Evolutionary conservation across 2,797 vertebrate genomes (phyloP).

Genomic region (Siniperca undulata): DNA sequence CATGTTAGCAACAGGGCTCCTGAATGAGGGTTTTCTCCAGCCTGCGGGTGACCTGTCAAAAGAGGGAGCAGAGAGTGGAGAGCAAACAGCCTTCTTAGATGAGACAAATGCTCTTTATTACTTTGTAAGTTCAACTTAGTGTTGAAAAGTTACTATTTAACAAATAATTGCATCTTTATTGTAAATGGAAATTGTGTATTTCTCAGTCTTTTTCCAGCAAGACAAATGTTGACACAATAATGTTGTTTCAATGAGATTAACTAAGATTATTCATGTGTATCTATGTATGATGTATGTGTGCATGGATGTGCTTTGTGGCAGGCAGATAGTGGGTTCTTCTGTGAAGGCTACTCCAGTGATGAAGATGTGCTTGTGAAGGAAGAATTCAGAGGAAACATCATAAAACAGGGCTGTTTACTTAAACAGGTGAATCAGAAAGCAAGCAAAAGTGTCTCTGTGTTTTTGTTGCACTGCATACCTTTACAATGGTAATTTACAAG

Average conservation of each 20-base stretch:
- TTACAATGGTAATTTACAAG: not conserved
- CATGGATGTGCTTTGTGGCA: conserved; percentile 66
- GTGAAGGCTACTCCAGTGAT: conserved; percentile 97
- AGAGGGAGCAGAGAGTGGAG: conserved; percentile 81
- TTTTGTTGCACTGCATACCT: not conserved
- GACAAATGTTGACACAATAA: not conserved
- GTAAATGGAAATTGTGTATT: not conserved
- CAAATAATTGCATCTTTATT: too few species aligned
- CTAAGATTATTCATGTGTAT: not conserved
- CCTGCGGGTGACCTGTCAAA: conserved; percentile 93
- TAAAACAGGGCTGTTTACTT: conserved; percentile 96
- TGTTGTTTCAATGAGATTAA: not conserved
- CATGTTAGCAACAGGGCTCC: conserved; percentile 91
- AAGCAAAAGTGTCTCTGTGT: not conserved
- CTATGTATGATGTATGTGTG: not conserved
- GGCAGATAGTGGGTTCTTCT: conserved; percentile 98
- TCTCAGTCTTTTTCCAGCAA: not conserved
- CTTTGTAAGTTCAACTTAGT: conserved; percentile 88
- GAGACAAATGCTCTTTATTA: conserved; percentile 91
- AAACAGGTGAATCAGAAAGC: conserved; percentile 89
- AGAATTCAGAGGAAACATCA: conserved; percentile 93
- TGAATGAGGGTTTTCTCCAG: conserved; percentile 94
- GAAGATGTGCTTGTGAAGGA: conserved; percentile 93
- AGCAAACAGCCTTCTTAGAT: conserved; percentile 90
- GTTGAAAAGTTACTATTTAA: not conserved